These are phyloP conservation scores for Stegodyphus mimosarum DNA, from an alignment of 1,140 invertebrate genomes.

Conservation along the genomic window DNA sequence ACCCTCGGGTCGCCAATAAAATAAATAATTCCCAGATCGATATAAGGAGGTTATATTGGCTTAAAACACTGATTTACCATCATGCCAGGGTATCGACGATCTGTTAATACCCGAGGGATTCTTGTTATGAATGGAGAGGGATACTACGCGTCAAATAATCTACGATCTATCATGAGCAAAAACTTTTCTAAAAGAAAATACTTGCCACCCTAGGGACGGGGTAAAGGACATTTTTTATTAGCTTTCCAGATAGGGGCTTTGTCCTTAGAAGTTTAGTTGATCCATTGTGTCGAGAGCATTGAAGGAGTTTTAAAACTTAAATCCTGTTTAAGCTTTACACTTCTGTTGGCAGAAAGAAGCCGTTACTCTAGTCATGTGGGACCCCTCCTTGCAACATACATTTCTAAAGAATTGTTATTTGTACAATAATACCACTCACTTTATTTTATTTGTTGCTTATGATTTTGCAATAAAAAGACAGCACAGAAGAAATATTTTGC, in stretches of 20 bases:
- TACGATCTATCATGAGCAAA: constrained; percentile 52
- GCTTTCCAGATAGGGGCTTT: constrained; percentile 53
- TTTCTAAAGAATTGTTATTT: too few species aligned
- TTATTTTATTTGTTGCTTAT: too few species aligned
- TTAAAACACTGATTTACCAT: constrained; percentile 57
- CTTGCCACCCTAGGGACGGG: constrained; percentile 34
- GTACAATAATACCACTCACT: too few species aligned
- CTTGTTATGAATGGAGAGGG: constrained; percentile 50
- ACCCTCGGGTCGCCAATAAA: constrained; percentile 35
- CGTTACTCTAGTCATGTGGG: not conserved
- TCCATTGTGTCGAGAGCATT: constrained; percentile 52
- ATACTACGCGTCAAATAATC: constrained; percentile 50
- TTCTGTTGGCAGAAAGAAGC: constrained; percentile 17
- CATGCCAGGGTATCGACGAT: constrained; percentile 40
- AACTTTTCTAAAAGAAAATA: constrained; percentile 54
- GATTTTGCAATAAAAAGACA: too few species aligned
- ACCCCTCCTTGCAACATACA: too few species aligned
- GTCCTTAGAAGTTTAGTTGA: constrained; percentile 50
- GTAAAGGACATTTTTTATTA: constrained; percentile 52
- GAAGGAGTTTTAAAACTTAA: constrained; percentile 49
- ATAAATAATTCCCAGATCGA: constrained; percentile 50
- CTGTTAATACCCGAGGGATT: constrained; percentile 48
- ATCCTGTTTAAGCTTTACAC: constrained; percentile 40
- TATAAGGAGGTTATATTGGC: constrained; percentile 17
- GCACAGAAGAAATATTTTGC: too few species aligned